Percentiles rank a stretch among this genome's conserved stretches.
Evolutionary conservation across 2,113 vertebrate genomes (phyloP).

Genomic region (Pelecanus crispus): DNA sequence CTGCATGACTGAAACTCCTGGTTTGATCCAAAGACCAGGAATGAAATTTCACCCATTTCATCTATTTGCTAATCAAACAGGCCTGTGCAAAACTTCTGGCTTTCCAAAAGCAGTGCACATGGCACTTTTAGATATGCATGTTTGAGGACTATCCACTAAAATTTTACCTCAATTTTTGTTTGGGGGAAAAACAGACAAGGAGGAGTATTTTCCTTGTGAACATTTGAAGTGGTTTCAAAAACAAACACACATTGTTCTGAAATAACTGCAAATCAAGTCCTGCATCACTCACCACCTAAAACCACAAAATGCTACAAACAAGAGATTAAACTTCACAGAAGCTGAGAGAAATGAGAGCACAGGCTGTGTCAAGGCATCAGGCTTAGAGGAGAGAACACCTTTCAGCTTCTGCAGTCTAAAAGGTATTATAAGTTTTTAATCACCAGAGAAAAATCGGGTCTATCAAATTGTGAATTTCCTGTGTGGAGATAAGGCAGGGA

Average conservation of each 20-base stretch:
- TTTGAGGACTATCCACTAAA: not conserved
- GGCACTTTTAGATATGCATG: not conserved
- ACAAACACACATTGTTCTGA: not conserved
- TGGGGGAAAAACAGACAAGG: not conserved
- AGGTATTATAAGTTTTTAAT: not conserved
- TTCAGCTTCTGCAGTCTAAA: not conserved
- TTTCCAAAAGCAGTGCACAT: rapidly evolving
- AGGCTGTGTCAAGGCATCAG: not conserved
- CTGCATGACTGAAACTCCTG: not conserved
- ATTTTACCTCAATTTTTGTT: not conserved
- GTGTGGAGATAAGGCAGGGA: not conserved
- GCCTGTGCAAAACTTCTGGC: not conserved
- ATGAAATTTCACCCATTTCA: not conserved
- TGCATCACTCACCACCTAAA: not conserved
- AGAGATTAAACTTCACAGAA: not conserved
- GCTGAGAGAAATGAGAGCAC: not conserved
- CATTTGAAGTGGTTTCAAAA: not conserved
- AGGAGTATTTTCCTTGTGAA: not conserved
- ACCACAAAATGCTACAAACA: not conserved
- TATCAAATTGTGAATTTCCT: not conserved
- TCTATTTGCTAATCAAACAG: not conserved
- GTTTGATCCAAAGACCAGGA: not conserved
- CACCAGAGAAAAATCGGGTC: not conserved
- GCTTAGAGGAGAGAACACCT: not conserved
- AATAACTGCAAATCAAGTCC: not conserved